Conservation (phyloP, 1,140 invertebrate genomes). For the Heterodera carotae region DNA sequence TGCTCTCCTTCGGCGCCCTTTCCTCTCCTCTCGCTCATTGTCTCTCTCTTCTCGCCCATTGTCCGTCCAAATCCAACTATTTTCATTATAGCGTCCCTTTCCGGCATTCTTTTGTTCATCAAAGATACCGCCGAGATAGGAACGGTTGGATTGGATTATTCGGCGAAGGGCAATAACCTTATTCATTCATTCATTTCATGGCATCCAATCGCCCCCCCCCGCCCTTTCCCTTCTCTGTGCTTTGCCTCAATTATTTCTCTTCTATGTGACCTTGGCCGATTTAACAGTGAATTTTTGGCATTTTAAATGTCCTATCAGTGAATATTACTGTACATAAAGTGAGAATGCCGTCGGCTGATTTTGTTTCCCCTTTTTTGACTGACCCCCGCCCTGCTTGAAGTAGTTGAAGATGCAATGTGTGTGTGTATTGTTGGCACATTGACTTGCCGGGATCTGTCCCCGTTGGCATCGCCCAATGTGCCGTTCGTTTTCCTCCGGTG, state of each 20-base stretch:
- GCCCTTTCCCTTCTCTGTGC: conserved; percentile 23
- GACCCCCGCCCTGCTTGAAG: conserved; percentile 43
- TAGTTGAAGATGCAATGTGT: conserved; percentile 56
- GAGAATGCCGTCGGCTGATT: too few species aligned
- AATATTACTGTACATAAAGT: too few species aligned
- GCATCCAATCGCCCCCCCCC: neutral
- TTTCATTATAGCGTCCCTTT: neutral
- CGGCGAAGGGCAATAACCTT: too few species aligned
- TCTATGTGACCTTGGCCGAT: neutral
- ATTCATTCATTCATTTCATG: neutral
- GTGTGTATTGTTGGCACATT: conserved; percentile 49
- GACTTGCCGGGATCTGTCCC: conserved; percentile 45
- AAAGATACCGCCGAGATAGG: neutral
- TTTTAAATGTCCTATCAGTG: too few species aligned
- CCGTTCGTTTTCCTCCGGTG: conserved; percentile 57
- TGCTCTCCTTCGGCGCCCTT: neutral
- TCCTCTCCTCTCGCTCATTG: too few species aligned
- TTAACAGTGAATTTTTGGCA: too few species aligned
- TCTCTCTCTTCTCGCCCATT: neutral
- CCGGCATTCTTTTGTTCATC: neutral
- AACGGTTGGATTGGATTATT: conserved; percentile 3
- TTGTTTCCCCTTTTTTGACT: too few species aligned
- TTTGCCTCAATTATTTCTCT: neutral
- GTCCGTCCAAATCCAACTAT: neutral
- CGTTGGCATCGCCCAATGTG: conserved; percentile 49